A percentile compares a stretch with the other conserved stretches of the same genome.
Conservation (phyloP, 2,113 vertebrate species). For the Tautogolabrus adspersus region DNA sequence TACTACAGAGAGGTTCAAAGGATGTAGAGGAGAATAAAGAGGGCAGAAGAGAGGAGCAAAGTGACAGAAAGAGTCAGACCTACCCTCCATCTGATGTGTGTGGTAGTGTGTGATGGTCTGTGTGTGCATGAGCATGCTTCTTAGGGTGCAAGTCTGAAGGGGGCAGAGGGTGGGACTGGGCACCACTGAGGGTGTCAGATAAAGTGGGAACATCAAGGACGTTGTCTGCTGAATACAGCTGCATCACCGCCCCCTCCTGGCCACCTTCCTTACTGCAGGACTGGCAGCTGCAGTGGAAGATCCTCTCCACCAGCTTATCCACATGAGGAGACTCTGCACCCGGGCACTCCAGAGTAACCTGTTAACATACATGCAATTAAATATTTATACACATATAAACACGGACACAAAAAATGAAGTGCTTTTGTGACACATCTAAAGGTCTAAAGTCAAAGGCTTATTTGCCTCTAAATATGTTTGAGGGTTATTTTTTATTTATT, state of each 20-base stretch:
- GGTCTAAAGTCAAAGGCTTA: too few species aligned
- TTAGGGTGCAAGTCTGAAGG: constrained; percentile 70
- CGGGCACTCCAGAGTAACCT: constrained; percentile 96
- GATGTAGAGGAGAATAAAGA: constrained; percentile 45
- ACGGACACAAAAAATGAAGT: too few species aligned
- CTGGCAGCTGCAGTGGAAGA: constrained; percentile 96
- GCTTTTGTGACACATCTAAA: too few species aligned
- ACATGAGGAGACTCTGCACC: constrained; percentile 90
- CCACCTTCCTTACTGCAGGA: constrained; percentile 92
- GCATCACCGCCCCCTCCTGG: constrained; percentile 92
- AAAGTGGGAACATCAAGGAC: constrained; percentile 78
- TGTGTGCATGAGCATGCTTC: constrained; percentile 66
- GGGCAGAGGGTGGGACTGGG: constrained; percentile 60
- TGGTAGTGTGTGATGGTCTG: constrained; percentile 74
- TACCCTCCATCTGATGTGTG: constrained; percentile 80
- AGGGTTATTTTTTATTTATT: too few species aligned
- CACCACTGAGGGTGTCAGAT: constrained; percentile 65
- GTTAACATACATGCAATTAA: constrained; percentile 9
- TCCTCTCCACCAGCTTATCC: constrained; percentile 97
- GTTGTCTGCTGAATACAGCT: constrained; percentile 89
- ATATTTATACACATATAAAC: neutral
- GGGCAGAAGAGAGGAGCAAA: constrained; percentile 1
- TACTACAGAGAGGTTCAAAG: constrained; percentile 60
- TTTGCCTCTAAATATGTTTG: too few species aligned
- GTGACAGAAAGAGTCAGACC: constrained; percentile 23